Evolutionary conservation across 2,113 vertebrate species (phyloP), one percentile per base, ranked within the genome.

Genomic region (Sorex fumeus): DNA sequence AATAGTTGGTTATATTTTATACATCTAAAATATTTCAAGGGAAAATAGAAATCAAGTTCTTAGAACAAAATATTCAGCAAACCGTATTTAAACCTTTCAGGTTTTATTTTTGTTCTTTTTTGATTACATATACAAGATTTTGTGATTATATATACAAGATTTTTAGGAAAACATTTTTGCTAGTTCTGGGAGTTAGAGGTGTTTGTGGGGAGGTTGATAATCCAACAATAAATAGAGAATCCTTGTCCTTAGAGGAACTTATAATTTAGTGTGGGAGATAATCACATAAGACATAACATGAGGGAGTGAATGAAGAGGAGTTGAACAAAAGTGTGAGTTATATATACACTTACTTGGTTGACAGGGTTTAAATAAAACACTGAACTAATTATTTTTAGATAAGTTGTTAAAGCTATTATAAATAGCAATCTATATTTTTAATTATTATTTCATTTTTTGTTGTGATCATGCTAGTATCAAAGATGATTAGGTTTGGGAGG

Each of bases 251-350:
- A 96, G 87, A 91, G 78, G 91, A 95, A 93, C 75, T 90, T 89
- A 40, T 74, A 90, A 92, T 90, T 94, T 87, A 25, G 74, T 87
- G 77, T 94, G 88, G 88, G 64, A 95, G 93, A 84, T 64, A 93
- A 93, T 91, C 45, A 93, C 0, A 0, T 72, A 91, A 94, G 88
- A 84, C 5, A 76, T 74, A 93, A 87, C 16, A 88, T 30, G 69
- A 90, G 67, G 75, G 77, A 94, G 72, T 80, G 69, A 95, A 64
- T 84, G 88, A 93, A 91, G 85, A 93, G 72, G 62, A 87, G 53
- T 81, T 93, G 57, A 77, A 87, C 19, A 74, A 84, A 94, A 87
- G 25, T 81, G 30, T 84, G 84, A 90, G 53, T 81, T 91, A 76
- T 87, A 87, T 64, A 45, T 84, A 91, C 91, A 90, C 80, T 93